These are phyloP conservation scores for Drosophila tristis DNA, from an alignment of 1,140 invertebrate species.

Conservation along the genomic window DNA sequence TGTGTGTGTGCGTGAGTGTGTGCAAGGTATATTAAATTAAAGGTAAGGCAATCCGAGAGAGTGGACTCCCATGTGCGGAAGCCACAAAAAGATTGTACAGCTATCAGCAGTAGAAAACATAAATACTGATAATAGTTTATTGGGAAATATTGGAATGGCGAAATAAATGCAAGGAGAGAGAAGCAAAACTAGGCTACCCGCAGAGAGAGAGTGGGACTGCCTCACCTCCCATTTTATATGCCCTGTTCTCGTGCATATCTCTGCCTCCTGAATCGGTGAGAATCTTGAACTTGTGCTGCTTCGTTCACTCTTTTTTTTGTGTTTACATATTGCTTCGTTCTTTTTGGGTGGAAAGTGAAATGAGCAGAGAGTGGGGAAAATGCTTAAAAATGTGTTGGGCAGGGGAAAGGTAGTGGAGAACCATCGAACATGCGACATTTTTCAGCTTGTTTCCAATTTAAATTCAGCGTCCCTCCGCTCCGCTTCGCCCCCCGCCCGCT, in stretches of 20 bases:
- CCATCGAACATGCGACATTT: conserved; percentile 62
- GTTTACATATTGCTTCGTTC: conserved; percentile 49
- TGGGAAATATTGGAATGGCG: too few relatives aligned
- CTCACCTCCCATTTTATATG: too few relatives aligned
- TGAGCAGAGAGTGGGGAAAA: conserved; percentile 36
- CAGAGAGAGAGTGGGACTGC: too few relatives aligned
- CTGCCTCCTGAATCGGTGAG: conserved; percentile 55
- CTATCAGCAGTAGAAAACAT: too few relatives aligned
- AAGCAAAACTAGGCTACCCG: too few relatives aligned
- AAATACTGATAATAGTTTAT: too few relatives aligned
- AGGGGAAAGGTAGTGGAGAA: conserved; percentile 10
- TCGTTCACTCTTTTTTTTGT: conserved; percentile 69
- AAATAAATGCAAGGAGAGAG: too few relatives aligned
- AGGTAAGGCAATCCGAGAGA: too few relatives aligned
- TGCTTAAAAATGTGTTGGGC: background rate
- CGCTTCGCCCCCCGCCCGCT: background rate
- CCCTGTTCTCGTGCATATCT: conserved; percentile 11
- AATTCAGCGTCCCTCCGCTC: conserved; percentile 43
- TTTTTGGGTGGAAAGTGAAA: conserved; percentile 62
- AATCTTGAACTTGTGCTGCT: conserved; percentile 79
- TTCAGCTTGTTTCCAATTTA: conserved; percentile 67
- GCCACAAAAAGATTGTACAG: too few relatives aligned
- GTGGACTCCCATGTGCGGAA: too few relatives aligned
- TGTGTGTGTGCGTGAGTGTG: conserved; percentile 4
- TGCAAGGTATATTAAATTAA: conserved; percentile 3